These are phyloP conservation scores for Psittacula echo DNA, from an alignment of 2,797 vertebrate species.

Conservation along the genomic window DNA sequence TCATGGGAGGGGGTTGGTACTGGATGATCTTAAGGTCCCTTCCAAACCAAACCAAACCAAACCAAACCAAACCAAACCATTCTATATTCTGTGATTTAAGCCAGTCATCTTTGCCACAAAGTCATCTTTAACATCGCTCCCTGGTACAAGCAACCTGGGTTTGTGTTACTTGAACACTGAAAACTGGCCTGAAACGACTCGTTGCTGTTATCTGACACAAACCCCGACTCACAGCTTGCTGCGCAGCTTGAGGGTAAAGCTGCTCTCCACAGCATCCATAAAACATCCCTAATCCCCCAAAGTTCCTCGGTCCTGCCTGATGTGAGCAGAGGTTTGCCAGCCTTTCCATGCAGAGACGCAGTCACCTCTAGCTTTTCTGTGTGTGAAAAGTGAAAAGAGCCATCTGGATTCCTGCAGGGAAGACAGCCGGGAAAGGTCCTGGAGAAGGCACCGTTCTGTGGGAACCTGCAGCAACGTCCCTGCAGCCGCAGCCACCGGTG, in stretches of 20 bases:
- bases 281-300: not conserved
- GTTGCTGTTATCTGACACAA: not conserved
- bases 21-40: not conserved
- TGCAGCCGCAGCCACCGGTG: not conserved
- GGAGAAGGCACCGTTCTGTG: not conserved
- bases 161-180: not conserved
- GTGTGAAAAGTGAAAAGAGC: not conserved
- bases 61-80: not conserved
- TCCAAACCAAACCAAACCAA: not conserved
- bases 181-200: not conserved
- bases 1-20: not conserved
- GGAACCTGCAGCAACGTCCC: not conserved
- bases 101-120: accelerated
- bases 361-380: not conserved
- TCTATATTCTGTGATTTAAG: not conserved
- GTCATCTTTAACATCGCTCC: not conserved
- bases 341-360: not conserved
- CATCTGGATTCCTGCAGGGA: not conserved
- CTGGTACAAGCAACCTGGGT: not conserved
- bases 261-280: not conserved
- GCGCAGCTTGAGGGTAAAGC: not conserved
- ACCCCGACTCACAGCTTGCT: not conserved
- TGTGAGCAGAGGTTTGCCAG: not conserved
- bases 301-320: not conserved
- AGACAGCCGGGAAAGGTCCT: not conserved